A percentile compares a stretch with the other conserved stretches of the same genome.
phyloP scores from a whole-genome alignment of 1,140 invertebrate species.

The Drosophila funebris region DNA sequence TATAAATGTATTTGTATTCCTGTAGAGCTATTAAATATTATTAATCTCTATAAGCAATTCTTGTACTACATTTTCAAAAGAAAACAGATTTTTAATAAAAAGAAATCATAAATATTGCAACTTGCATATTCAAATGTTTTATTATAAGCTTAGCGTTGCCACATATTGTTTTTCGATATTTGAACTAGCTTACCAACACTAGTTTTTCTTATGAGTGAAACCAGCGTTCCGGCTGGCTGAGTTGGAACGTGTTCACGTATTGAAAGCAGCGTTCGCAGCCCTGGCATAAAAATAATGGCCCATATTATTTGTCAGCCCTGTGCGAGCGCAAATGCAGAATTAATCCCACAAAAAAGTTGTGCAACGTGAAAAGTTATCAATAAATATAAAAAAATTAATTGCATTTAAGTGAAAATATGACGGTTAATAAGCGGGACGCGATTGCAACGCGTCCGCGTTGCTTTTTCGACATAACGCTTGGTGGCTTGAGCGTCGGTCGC shows the following conservation, averaged over 20 bases:
- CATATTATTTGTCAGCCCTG: slow-evolving; percentile 3
- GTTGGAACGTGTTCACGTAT: too few relatives aligned
- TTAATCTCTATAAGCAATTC: too few relatives aligned
- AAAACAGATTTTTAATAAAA: too few relatives aligned
- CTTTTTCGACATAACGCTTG: slow-evolving; percentile 97
- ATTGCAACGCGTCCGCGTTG: slow-evolving; percentile 86
- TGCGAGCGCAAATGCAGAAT: slow-evolving; percentile 27
- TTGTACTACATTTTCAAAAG: too few relatives aligned
- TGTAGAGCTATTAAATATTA: too few relatives aligned
- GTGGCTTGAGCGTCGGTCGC: slow-evolving; percentile 92
- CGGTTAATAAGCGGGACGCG: slow-evolving; percentile 73
- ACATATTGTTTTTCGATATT: background rate
- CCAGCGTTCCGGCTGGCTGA: too few relatives aligned
- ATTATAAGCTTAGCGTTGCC: too few relatives aligned
- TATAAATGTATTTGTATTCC: slow-evolving; percentile 28
- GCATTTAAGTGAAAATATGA: slow-evolving; percentile 56
- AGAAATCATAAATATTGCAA: too few relatives aligned
- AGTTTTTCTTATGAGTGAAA: background rate
- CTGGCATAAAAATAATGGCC: background rate
- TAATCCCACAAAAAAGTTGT: slow-evolving; percentile 34
- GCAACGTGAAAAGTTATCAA: slow-evolving; percentile 33
- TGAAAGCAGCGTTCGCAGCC: too few relatives aligned
- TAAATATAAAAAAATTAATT: slow-evolving; percentile 12
- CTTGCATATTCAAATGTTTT: too few relatives aligned
- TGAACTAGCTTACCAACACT: background rate